Evolutionary conservation across 2,888 invertebrate species (phyloP).

Genomic region (Pseudococcus longispinus): DNA sequence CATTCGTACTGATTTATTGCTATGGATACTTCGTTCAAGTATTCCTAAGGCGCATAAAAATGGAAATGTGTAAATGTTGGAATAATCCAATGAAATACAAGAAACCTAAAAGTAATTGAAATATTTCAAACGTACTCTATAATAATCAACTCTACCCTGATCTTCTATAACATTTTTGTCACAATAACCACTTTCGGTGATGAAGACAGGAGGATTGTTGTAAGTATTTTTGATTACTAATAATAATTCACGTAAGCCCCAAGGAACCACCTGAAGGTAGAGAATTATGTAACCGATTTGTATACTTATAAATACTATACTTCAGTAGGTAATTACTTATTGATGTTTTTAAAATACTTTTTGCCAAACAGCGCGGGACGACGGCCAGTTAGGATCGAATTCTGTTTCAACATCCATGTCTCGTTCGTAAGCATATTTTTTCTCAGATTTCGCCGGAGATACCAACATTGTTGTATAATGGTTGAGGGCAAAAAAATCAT

Average conservation of each 20-base stretch:
- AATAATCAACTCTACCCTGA: slow-evolving; percentile 57
- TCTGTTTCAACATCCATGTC: slow-evolving; percentile 60
- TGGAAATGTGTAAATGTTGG: neutral
- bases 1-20: slow-evolving; percentile 67
- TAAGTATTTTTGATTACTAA: slow-evolving; percentile 63
- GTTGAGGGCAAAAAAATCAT: slow-evolving; percentile 80
- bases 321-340: neutral
- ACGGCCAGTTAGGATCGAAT: slow-evolving; percentile 66
- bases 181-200: slow-evolving; percentile 65
- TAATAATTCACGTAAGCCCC: slow-evolving; percentile 64
- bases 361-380: slow-evolving; percentile 66
- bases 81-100: neutral
- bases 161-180: slow-evolving; percentile 61
- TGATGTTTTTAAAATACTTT: slow-evolving; percentile 62
- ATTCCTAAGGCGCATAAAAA: slow-evolving; percentile 59
- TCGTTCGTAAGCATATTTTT: slow-evolving; percentile 46
- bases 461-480: slow-evolving; percentile 72
- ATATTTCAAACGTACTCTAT: slow-evolving; percentile 62
- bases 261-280: slow-evolving; percentile 63
- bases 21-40: slow-evolving; percentile 65
- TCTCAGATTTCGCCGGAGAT: slow-evolving; percentile 33
- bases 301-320: neutral
- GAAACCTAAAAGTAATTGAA: neutral
- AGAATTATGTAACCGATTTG: neutral
- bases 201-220: slow-evolving; percentile 59